phyloP scores from a whole-genome alignment of 2,888 invertebrate genomes.

The Phasia obesa region DNA sequence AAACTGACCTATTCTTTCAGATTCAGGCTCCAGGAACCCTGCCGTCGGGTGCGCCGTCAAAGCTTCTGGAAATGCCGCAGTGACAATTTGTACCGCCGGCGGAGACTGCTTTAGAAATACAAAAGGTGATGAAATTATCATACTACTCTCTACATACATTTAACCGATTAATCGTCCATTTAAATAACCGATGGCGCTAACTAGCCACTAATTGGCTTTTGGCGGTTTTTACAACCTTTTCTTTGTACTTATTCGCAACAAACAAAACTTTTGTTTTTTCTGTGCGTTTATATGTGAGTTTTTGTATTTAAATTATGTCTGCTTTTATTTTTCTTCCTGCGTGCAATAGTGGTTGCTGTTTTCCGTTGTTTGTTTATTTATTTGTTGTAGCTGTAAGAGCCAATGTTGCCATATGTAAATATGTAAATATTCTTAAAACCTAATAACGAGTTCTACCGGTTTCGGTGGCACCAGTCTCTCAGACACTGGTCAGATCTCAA shows the following conservation, averaged over 20 bases:
- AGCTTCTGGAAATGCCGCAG: no score
- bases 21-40: no score
- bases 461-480: no score
- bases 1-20: no score
- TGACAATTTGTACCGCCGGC: no score
- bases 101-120: no score
- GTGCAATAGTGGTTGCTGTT: slow-evolving; percentile 17
- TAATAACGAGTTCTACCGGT: no score
- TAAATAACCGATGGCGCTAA: not conserved
- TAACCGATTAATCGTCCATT: not conserved
- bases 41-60: no score
- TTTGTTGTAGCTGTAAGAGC: slow-evolving; percentile 9
- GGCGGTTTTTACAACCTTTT: not conserved
- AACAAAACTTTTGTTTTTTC: slow-evolving; percentile 11
- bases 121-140: no score
- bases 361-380: not conserved
- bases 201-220: slow-evolving; percentile 26
- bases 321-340: slow-evolving; percentile 16
- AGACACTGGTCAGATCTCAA: no score
- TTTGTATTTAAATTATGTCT: not conserved
- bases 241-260: not conserved
- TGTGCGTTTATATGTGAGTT: not conserved
- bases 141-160: no score
- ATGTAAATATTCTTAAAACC: no score
- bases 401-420: not conserved